Evolutionary conservation across 2,888 invertebrate species (phyloP), one percentile per base, ranked within the genome.

Genomic region (Lasioglossum marginatum): DNA sequence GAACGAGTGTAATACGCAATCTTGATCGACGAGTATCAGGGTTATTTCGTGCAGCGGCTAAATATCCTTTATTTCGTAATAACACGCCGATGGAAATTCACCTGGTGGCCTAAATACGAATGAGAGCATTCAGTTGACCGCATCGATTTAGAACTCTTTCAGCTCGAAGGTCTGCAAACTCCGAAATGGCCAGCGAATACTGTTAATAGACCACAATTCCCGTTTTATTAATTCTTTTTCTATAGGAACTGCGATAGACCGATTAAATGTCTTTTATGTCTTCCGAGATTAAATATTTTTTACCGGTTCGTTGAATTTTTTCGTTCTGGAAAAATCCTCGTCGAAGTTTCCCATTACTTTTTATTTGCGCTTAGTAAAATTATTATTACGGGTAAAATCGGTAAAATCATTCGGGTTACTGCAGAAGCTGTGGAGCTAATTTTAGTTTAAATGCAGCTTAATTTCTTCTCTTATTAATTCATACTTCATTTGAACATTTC

Each of bases 1-100:
- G 34, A 27, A 60, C 73, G 79, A n/a, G 52, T 70, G 27, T 45
- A 72, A 72, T 73, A 68, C 74, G 79, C 77, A 87, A 83, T 73
- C 80, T 81, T 45, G 72, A 75, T n/a, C 37, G 57, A 52, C 79
- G 57, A 57, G 37, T 63, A 84, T n/a, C 66, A 34, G 70, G 70
- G 31, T 19, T 27, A n/a, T 60, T 68, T 63, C 45, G 14, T 75
- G 31, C 34, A 1, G 8, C 71, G 52, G 23, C 52, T 10, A 71
- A 57, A 52, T 19, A 40, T 40, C 45, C 60, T 37, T 34, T 23
- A 73, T 66, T 74, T 37, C 37, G 14, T 45, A 34, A 27, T 19
- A 40, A 16, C 70, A 19, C 16, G 37, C 31, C 70, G n/a, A 40
- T 71, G 48, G 70, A 75, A 48, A 70, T 68, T 66, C 31, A 70